Evolutionary conservation across 2,888 invertebrate genomes (phyloP), one percentile per base, ranked within the genome.

Genomic region (Hypena proboscidalis): DNA sequence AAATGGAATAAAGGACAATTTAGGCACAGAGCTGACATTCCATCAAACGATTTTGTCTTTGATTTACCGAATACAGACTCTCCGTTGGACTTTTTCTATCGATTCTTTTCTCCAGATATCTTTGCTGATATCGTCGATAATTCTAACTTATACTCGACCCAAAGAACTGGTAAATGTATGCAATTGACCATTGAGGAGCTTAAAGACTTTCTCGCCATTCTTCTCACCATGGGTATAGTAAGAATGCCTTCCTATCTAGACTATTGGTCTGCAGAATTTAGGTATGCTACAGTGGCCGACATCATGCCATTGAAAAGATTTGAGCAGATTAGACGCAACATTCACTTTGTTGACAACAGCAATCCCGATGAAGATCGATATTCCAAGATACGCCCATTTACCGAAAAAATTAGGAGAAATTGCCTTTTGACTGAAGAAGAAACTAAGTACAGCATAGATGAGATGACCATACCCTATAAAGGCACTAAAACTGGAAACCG

Each of bases 341-440:
- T 70, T 3, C 71, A 73, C 44, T 75, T 70, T 40, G 50, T 20
- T 5, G 55, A 73, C 31, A 73, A 72, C 40, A 51, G 10, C 13
- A 13, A 38, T 9, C 45, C 54, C 3, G 45, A 63, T 38, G 14
- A 22, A n/a, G 27, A 44, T 10, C 21, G 44, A 15, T 44, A 33
- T 11, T 27, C 33, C 22, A 44, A 44, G 19, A 13, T 43, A 6
- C 31, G 43, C 7, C 38, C 38, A 1, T 10, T 73, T 23, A 19
- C 66, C 14, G 58, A 74, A 43, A 61, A 54, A 58, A 32, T 64
- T 29, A 22, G 63, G 33, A 2, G 13, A 5, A 68, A 72, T 21
- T 70, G 59, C 38, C 46, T 67, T 22, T 31, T 21, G 8, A 29
- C 49, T 32, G 54, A 61, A 31, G 34, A 50, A 3, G 74, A 71